These are phyloP conservation scores for Bergia sp. DNA, from an alignment of 92 coral and sea anemone genomes.

Conservation along the genomic window DNA sequence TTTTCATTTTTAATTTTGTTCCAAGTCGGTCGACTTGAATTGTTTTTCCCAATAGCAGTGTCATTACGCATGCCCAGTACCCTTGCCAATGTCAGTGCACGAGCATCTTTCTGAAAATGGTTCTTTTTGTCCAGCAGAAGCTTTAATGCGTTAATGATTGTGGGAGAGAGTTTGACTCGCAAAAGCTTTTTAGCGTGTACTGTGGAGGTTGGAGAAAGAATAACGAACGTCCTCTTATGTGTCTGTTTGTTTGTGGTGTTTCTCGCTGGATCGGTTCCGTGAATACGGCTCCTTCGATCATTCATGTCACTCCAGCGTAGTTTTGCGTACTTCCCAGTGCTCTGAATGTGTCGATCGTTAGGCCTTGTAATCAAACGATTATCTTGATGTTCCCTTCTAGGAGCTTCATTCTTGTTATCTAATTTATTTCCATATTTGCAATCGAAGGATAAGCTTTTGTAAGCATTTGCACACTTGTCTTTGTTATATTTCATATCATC, in stretches of 20 bases:
- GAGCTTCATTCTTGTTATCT: neutral
- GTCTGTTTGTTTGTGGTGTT: neutral
- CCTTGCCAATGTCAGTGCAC: constrained; percentile 72
- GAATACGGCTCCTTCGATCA: neutral
- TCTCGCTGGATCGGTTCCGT: neutral
- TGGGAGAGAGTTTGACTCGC: constrained; percentile 57
- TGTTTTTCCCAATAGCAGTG: neutral
- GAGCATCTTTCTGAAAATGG: constrained; percentile 75
- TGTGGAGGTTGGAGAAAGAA: constrained; percentile 15
- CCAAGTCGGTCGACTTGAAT: neutral
- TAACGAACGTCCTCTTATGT: constrained; percentile 32
- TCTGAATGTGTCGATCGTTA: neutral
- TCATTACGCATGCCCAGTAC: constrained; percentile 69
- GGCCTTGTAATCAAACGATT: neutral
- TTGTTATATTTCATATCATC: neutral
- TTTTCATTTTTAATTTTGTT: neutral
- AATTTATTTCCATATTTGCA: neutral
- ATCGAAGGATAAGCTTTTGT: neutral
- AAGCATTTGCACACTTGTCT: neutral
- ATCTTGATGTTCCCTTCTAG: neutral
- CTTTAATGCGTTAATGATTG: constrained; percentile 70
- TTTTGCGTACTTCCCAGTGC: neutral
- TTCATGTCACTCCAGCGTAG: neutral
- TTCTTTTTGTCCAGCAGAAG: constrained; percentile 73
- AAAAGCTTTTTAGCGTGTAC: neutral